Conservation (phyloP, 2,888 invertebrate genomes). For the Dasypolia templi region DNA sequence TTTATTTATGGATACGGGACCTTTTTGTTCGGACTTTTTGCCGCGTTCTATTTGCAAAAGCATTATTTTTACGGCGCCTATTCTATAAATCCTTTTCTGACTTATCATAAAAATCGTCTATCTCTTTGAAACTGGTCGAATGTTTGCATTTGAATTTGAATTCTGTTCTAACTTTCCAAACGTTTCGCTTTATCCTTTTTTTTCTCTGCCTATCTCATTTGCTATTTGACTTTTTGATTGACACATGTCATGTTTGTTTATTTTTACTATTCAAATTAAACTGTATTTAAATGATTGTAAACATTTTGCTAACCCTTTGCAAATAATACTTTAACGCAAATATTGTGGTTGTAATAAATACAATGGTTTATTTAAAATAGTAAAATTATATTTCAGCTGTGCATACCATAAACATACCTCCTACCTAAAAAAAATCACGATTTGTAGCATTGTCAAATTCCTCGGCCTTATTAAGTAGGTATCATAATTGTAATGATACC, state of each 20-base stretch:
- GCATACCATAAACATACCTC: not conserved
- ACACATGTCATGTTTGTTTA: constrained; percentile 70
- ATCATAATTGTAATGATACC: not conserved
- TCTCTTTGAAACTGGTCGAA: constrained; percentile 48
- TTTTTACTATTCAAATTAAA: constrained; percentile 63
- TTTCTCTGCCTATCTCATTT: constrained; percentile 22
- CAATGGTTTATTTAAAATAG: constrained; percentile 22
- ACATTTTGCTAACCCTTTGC: constrained; percentile 53
- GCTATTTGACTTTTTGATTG: constrained; percentile 72
- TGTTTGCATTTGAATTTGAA: constrained; percentile 44
- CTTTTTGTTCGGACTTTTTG: constrained; percentile 80
- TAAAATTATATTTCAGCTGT: constrained; percentile 8
- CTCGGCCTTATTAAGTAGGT: too few species aligned
- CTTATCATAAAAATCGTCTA: constrained; percentile 31
- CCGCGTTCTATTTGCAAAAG: constrained; percentile 71
- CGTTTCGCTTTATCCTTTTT: constrained; percentile 32
- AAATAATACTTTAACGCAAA: constrained; percentile 45
- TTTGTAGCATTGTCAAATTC: not conserved
- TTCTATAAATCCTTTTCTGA: constrained; percentile 32
- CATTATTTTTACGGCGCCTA: constrained; percentile 33
- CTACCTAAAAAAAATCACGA: not conserved
- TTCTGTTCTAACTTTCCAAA: constrained; percentile 17
- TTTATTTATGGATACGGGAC: constrained; percentile 86
- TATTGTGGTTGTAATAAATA: constrained; percentile 40
- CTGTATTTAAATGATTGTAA: constrained; percentile 60